These are phyloP conservation scores for Steinernema feltiae DNA, from an alignment of 1,140 invertebrate species.

Conservation along the genomic window DNA sequence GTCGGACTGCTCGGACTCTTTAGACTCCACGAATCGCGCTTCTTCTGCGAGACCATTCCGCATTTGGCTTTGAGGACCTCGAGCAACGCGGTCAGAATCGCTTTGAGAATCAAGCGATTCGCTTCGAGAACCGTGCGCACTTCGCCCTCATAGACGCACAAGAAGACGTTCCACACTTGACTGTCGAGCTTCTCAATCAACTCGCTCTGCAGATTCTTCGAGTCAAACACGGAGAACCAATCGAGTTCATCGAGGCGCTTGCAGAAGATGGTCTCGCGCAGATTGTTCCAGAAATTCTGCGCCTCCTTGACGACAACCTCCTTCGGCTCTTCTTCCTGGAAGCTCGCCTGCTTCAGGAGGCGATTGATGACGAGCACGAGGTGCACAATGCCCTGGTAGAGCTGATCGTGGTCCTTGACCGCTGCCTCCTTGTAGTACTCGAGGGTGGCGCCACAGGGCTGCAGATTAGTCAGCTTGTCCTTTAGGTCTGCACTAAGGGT, in stretches of 20 bases:
- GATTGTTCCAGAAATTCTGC: background rate
- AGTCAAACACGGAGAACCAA: background rate
- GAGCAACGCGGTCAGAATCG: background rate
- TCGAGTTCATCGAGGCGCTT: background rate
- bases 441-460: background rate
- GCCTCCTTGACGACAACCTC: background rate
- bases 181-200: background rate
- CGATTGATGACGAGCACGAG: background rate
- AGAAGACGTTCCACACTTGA: constrained; percentile 2
- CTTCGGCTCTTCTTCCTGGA: background rate
- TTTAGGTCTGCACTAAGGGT: background rate
- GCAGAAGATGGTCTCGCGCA: background rate
- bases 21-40: background rate
- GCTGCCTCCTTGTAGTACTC: constrained; percentile 2
- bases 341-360: background rate
- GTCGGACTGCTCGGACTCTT: background rate
- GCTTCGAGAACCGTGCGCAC: background rate
- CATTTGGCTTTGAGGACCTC: background rate
- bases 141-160: background rate
- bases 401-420: background rate
- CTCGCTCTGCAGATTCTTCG: background rate
- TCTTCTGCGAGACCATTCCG: constrained; percentile 2
- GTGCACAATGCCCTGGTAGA: background rate
- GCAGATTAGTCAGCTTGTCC: background rate
- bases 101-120: background rate